Evolutionary conservation across 2,113 vertebrate genomes (phyloP).

Genomic region (Peromyscus polionotus): DNA sequence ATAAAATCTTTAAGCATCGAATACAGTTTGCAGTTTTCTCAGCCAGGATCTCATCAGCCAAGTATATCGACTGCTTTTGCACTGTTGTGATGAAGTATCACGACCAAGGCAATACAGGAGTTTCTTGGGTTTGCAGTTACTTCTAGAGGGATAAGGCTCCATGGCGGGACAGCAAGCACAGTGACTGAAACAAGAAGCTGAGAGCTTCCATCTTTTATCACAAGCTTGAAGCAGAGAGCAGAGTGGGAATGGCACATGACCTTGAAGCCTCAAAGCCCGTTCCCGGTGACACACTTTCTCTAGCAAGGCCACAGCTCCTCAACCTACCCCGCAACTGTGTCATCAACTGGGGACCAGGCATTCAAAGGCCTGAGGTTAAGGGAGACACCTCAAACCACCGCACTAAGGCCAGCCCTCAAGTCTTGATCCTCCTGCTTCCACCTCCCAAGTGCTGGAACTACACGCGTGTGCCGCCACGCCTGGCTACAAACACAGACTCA

Average conservation of each 20-base stretch:
- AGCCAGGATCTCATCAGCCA: neutral
- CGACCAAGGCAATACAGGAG: neutral
- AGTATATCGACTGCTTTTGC: neutral
- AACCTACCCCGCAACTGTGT: neutral
- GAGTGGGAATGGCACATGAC: neutral
- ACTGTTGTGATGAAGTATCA: neutral
- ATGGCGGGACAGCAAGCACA: neutral
- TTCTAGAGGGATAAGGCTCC: neutral
- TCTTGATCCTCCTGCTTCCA: neutral
- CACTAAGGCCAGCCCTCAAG: neutral
- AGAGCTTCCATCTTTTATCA: neutral
- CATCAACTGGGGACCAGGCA: neutral
- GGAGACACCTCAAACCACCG: neutral
- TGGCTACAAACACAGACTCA: neutral
- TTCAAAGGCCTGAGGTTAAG: neutral
- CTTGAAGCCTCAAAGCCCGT: neutral
- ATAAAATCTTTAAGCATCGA: slow-evolving; percentile 35
- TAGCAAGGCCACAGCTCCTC: neutral
- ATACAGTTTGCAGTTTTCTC: neutral
- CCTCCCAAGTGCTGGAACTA: neutral
- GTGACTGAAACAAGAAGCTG: neutral
- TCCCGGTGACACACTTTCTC: neutral
- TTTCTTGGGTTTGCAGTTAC: neutral
- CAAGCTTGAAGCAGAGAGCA: neutral
- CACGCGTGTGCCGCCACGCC: neutral